phyloP scores from a whole-genome alignment of 2,797 vertebrate species.

The Lepus oiostolus region DNA sequence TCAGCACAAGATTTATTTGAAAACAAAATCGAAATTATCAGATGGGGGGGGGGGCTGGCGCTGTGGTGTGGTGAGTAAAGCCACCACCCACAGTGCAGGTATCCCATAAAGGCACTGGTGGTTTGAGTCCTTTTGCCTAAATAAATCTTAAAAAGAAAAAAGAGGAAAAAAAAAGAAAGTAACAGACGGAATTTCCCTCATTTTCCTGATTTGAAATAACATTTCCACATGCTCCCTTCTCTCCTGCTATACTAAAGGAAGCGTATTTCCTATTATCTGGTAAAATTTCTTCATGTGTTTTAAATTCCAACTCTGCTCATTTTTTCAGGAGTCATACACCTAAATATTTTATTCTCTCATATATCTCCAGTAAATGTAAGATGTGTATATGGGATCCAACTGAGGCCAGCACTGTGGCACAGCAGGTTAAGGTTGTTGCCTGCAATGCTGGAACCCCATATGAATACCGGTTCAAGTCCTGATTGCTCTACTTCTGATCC shows the following conservation, averaged over 20 bases:
- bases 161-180: too few relatives aligned
- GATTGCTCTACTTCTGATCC: too few relatives aligned
- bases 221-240: neutral
- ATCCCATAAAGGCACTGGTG: too few relatives aligned
- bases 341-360: neutral
- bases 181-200: neutral
- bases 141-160: too few relatives aligned
- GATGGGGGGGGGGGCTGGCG: neutral
- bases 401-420: too few relatives aligned
- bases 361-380: neutral
- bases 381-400: neutral
- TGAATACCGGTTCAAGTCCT: too few relatives aligned
- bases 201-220: neutral
- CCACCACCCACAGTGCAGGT: too few relatives aligned
- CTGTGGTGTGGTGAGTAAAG: too few relatives aligned
- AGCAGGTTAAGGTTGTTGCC: too few relatives aligned
- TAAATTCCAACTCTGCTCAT: neutral
- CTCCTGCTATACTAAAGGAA: neutral
- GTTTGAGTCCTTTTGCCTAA: too few relatives aligned
- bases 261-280: neutral
- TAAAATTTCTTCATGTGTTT: constrained; percentile 12
- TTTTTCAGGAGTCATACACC: neutral
- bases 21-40: constrained; percentile 28
- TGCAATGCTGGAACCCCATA: too few relatives aligned
- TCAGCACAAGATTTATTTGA: constrained; percentile 25